Conservation (phyloP, 2,113 vertebrate genomes). For the Austrofundulus limnaeus region DNA sequence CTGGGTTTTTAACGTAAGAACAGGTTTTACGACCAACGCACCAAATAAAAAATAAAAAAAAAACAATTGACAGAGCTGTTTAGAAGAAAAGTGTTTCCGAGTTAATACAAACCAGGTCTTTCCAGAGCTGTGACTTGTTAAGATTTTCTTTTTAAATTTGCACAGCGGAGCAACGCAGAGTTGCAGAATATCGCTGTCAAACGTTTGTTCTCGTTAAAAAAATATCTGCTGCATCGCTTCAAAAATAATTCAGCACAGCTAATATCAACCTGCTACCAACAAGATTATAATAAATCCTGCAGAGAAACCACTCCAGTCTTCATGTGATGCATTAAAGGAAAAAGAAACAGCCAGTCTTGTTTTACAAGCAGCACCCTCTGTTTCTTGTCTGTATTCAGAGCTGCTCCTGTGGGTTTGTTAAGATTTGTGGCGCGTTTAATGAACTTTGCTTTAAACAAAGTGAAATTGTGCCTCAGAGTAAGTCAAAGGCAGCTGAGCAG, state of each 20-base stretch:
- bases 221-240: conserved; percentile 16
- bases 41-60: neutral
- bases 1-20: too few relatives aligned
- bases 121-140: neutral
- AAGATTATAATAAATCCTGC: neutral
- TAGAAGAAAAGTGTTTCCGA: neutral
- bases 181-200: neutral
- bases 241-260: conserved; percentile 6
- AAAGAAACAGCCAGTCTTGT: neutral
- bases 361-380: neutral
- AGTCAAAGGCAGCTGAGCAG: neutral
- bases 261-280: neutral
- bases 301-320: neutral
- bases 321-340: too few relatives aligned
- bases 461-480: neutral
- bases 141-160: neutral
- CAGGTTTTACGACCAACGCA: too few relatives aligned
- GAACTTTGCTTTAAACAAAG: neutral
- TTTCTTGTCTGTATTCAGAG: neutral
- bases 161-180: too few relatives aligned
- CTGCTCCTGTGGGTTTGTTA: neutral
- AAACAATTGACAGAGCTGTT: too few relatives aligned
- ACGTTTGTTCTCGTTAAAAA: conserved; percentile 7
- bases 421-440: neutral
- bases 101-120: neutral